Conservation (phyloP, 2,797 vertebrate genomes). For the Nyctalus aviator region DNA sequence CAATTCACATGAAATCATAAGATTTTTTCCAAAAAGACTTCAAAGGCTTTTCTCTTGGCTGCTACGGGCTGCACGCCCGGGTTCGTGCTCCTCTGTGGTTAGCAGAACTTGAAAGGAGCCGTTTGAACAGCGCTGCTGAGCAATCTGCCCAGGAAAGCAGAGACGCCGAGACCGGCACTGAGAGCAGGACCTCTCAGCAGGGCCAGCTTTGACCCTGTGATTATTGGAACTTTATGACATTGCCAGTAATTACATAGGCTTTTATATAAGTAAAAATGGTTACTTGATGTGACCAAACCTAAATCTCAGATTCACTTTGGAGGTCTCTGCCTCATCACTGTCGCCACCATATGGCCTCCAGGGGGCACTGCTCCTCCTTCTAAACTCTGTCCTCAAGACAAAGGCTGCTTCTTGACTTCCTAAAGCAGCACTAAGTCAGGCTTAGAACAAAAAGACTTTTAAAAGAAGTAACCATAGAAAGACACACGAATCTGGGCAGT, state of each 20-base stretch:
- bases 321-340: background rate
- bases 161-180: background rate
- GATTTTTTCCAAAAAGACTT: background rate
- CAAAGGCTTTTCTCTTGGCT: slow-evolving; percentile 2
- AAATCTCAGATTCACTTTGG: background rate
- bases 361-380: slow-evolving; percentile 50
- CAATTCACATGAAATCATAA: background rate
- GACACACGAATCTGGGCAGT: background rate
- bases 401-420: background rate
- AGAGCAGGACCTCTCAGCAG: background rate
- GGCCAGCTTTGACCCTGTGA: background rate
- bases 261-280: background rate
- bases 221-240: background rate
- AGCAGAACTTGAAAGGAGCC: background rate
- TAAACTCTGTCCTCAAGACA: background rate
- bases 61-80: background rate
- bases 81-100: background rate
- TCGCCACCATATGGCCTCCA: background rate
- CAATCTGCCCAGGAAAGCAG: too few relatives aligned
- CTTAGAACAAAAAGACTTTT: background rate
- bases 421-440: background rate
- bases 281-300: background rate
- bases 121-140: background rate
- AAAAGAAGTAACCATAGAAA: background rate
- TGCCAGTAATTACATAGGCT: background rate